phyloP scores from a whole-genome alignment of 2,113 vertebrate species.

The Emydocephalus ijimae region DNA sequence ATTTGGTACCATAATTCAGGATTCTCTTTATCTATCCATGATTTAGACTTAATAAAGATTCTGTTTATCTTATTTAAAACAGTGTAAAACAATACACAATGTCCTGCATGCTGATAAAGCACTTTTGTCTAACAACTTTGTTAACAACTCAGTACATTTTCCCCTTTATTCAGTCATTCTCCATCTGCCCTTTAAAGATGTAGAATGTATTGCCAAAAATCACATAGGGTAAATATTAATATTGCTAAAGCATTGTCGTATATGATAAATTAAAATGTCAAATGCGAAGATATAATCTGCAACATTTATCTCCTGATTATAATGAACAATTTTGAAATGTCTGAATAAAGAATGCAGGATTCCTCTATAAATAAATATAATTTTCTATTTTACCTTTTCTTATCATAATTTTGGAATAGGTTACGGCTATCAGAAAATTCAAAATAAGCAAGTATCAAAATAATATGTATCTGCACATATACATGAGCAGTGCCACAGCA shows the following conservation, averaged over 20 bases:
- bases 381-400: background rate
- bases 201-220: background rate
- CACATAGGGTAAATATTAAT: background rate
- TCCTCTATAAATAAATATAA: background rate
- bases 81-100: background rate
- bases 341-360: background rate
- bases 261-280: background rate
- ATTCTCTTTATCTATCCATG: background rate
- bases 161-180: background rate
- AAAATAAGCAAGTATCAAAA: background rate
- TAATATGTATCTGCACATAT: background rate
- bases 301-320: background rate
- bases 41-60: background rate
- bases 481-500: background rate
- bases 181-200: background rate
- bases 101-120: background rate
- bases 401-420: background rate
- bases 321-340: background rate
- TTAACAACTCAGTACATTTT: background rate
- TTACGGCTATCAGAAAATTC: background rate
- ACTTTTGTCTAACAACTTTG: background rate
- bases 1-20: background rate
- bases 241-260: background rate
- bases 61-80: background rate
- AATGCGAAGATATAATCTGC: background rate